These are phyloP conservation scores for Archegozetes longisetosus DNA, from an alignment of 1,140 invertebrate genomes.

Conservation along the genomic window DNA sequence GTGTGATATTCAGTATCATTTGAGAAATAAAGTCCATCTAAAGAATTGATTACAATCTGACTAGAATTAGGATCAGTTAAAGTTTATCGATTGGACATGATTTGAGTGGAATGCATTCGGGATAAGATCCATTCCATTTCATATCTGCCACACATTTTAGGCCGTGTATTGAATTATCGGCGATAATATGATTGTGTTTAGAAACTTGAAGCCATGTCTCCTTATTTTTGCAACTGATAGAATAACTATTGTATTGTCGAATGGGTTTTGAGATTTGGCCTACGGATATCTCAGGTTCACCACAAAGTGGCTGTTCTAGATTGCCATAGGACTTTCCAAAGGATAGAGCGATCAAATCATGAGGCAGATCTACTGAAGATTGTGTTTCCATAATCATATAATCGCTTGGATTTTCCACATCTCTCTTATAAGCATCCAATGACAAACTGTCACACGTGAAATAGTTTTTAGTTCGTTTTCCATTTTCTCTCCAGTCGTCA, in stretches of 20 bases:
- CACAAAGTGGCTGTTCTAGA: conserved; percentile 6
- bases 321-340: conserved; percentile 5
- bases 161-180: neutral
- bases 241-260: neutral
- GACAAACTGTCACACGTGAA: conserved; percentile 1
- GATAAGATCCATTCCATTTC: conserved; percentile 7
- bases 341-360: conserved; percentile 6
- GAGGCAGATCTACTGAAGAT: conserved; percentile 2
- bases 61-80: neutral
- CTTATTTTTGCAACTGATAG: neutral
- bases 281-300: conserved; percentile 4
- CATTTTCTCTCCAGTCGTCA: conserved; percentile 1
- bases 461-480: neutral
- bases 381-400: conserved; percentile 11
- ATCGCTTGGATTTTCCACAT: conserved; percentile 1
- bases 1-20: conserved; percentile 3
- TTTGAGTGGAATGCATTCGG: neutral
- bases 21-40: neutral
- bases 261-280: neutral
- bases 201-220: conserved; percentile 1
- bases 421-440: neutral
- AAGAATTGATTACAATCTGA: neutral
- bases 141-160: conserved; percentile 9
- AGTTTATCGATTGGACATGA: neutral
- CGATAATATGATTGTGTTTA: neutral